Percentiles rank a stretch among this genome's conserved stretches.
Conservation (phyloP, 2,888 invertebrate species). For the Ophion ventricosus region DNA sequence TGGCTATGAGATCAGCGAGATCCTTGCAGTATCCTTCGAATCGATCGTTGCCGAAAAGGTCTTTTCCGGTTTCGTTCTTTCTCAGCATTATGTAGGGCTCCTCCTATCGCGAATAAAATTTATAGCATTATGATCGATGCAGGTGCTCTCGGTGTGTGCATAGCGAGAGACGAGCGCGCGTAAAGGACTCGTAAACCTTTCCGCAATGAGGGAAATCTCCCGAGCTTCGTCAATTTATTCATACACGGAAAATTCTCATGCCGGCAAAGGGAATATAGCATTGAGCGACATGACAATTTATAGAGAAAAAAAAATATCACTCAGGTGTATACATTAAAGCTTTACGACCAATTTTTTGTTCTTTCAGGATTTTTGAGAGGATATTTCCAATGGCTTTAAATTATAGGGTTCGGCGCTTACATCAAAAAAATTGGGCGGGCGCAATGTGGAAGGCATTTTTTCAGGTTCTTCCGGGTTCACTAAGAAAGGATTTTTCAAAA, state of each 20-base stretch:
- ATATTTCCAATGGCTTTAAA: not conserved
- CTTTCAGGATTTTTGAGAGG: not conserved
- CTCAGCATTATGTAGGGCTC: constrained; percentile 94
- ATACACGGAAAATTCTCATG: constrained; percentile 42
- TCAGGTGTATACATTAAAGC: not conserved
- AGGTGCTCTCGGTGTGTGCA: not conserved
- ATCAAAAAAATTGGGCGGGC: not conserved
- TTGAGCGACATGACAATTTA: not conserved
- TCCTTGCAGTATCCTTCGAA: constrained; percentile 97
- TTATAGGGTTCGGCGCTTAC: not conserved
- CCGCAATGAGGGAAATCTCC: constrained; percentile 30
- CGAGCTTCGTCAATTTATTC: constrained; percentile 57
- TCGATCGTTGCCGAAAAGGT: constrained; percentile 89
- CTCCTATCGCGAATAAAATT: constrained; percentile 85
- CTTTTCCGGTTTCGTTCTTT: constrained; percentile 87
- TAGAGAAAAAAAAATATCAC: not conserved
- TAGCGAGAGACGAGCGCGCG: constrained; percentile 16
- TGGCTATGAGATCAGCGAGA: constrained; percentile 92
- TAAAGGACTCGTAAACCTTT: constrained; percentile 52
- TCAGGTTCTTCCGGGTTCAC: too few relatives aligned
- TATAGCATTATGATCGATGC: constrained; percentile 57
- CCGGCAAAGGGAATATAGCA: not conserved
- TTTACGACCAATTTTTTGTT: not conserved
- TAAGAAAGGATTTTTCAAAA: too few relatives aligned
- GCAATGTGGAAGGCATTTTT: not conserved